Conservation (phyloP, 2,113 vertebrate species). For the Poeciliopsis prolifica region DNA sequence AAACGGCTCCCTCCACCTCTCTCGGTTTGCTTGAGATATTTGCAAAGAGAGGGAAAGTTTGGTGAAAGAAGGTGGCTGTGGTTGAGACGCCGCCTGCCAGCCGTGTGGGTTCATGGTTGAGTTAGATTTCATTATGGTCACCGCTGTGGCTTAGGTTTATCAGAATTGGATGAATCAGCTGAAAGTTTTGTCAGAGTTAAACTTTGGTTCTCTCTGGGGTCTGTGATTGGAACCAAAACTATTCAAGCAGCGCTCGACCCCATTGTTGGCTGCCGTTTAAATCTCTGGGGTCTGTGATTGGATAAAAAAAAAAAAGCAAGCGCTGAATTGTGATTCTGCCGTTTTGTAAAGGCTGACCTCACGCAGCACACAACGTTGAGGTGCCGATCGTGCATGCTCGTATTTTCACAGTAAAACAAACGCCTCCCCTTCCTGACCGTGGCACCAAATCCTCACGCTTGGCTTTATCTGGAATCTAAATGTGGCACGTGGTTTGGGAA, state of each 20-base stretch:
- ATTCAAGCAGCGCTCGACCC: constrained; percentile 3
- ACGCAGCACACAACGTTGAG: constrained; percentile 18
- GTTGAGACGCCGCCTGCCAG: constrained; percentile 22
- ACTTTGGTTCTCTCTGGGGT: constrained; percentile 10
- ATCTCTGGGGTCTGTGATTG: no score
- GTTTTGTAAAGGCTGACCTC: constrained; percentile 27
- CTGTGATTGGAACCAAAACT: constrained; percentile 43
- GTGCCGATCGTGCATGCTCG: constrained; percentile 38
- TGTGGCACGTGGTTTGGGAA: constrained; percentile 58
- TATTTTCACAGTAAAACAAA: constrained; percentile 46
- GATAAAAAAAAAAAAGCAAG: no score
- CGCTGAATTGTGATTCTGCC: no score
- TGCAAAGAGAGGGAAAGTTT: constrained; percentile 18
- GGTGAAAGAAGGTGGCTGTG: constrained; percentile 27
- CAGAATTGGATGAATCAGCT: constrained; percentile 45
- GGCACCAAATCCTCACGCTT: constrained; percentile 47
- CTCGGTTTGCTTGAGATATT: not conserved
- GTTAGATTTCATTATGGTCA: constrained; percentile 26
- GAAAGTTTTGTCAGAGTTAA: constrained; percentile 41
- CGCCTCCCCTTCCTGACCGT: constrained; percentile 14
- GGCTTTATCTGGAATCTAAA: constrained; percentile 40
- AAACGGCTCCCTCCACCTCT: not conserved
- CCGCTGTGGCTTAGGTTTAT: constrained; percentile 35
- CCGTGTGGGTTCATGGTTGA: constrained; percentile 30
- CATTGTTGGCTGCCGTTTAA: no score